Evolutionary conservation across 2,888 invertebrate genomes (phyloP).

Genomic region (Lasioglossum malachurum): DNA sequence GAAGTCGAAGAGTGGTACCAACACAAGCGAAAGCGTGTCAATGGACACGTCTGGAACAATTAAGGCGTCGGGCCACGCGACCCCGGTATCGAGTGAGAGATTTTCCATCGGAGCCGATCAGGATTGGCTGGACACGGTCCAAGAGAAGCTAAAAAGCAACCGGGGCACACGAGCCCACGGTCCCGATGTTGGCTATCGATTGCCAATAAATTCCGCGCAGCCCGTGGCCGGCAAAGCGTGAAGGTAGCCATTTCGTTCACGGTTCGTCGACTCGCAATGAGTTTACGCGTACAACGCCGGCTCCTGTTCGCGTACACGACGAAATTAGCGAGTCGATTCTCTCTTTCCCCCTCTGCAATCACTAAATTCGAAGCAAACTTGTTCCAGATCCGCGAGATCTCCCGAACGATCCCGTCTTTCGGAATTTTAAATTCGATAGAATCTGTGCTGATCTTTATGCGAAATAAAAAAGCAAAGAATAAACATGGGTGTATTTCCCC

Average conservation of each 20-base stretch:
- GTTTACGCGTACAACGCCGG: conserved; percentile 75
- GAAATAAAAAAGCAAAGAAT: too few species aligned
- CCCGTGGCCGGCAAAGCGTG: conserved; percentile 74
- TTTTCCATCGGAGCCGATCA: background rate
- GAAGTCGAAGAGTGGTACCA: background rate
- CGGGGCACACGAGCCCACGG: background rate
- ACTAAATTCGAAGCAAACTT: too few species aligned
- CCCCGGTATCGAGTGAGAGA: background rate
- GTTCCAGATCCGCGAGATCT: too few species aligned
- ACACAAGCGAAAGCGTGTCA: background rate
- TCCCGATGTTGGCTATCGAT: conserved; percentile 72
- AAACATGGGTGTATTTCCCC: too few species aligned
- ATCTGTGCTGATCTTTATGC: too few species aligned
- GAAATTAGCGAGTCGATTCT: conserved; percentile 69
- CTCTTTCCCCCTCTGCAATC: background rate
- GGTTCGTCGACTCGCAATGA: conserved; percentile 76
- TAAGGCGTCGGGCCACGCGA: background rate
- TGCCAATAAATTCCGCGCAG: conserved; percentile 79
- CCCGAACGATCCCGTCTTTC: too few species aligned
- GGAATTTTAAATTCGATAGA: too few species aligned
- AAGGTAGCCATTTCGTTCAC: conserved; percentile 79
- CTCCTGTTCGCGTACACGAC: conserved; percentile 66
- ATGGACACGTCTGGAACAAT: background rate
- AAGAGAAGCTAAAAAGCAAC: conserved; percentile 24
- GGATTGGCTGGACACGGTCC: conserved; percentile 13